A percentile compares a stretch with the other conserved stretches of the same genome.
Conservation (phyloP, 2,797 vertebrate genomes). For the Poecilia wingei region DNA sequence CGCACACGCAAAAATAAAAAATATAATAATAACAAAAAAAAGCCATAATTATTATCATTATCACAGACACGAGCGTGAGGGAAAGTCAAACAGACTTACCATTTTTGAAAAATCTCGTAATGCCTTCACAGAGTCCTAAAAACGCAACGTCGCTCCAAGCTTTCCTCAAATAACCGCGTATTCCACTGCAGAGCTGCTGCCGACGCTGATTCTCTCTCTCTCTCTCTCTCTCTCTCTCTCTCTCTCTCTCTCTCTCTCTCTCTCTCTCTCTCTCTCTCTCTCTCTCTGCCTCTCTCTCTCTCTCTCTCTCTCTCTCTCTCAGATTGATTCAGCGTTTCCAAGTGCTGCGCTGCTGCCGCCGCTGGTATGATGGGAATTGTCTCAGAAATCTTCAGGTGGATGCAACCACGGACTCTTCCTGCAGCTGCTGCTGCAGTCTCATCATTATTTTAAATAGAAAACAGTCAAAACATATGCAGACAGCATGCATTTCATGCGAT, state of each 20-base stretch:
- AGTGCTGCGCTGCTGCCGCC: slow-evolving; percentile 70
- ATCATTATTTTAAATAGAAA: neutral
- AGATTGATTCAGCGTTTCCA: slow-evolving; percentile 77
- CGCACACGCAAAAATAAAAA: neutral
- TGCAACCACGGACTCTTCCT: slow-evolving; percentile 48
- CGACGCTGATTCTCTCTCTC: slow-evolving; percentile 41
- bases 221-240: neutral
- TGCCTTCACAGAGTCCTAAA: slow-evolving; percentile 40
- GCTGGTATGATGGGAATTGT: slow-evolving; percentile 61
- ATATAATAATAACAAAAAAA: too few relatives aligned
- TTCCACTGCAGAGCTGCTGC: slow-evolving; percentile 79
- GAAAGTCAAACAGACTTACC: slow-evolving; percentile 50
- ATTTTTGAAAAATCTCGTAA: slow-evolving; percentile 15
- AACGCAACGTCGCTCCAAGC: slow-evolving; percentile 51
- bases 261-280: slow-evolving; percentile 31
- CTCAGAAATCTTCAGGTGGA: slow-evolving; percentile 75
- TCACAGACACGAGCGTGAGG: slow-evolving; percentile 2
- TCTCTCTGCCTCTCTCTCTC: slow-evolving; percentile 30
- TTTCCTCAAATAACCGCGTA: slow-evolving; percentile 61
- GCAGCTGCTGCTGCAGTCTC: neutral
- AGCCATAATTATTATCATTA: too few relatives aligned
- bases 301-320: slow-evolving; percentile 35
- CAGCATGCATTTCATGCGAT: neutral
- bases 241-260: slow-evolving; percentile 15
- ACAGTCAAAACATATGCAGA: neutral